Conservation (phyloP, 2,797 vertebrate genomes). For the Babyrousa celebensis region DNA sequence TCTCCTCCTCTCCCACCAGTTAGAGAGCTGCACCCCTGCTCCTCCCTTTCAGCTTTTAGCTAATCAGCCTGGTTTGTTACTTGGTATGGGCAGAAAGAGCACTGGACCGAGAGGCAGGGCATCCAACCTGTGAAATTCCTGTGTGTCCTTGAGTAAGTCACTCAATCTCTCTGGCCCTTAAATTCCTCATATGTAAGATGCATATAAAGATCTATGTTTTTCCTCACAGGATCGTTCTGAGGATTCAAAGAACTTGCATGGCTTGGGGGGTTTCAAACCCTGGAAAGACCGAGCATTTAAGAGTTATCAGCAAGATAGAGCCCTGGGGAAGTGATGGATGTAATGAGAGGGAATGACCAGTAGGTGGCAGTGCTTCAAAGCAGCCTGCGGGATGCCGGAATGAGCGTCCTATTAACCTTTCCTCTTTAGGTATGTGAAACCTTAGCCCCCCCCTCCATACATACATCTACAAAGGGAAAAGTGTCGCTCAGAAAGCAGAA, state of each 20-base stretch:
- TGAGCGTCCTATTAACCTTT: not conserved
- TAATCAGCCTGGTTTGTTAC: not conserved
- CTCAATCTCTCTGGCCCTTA: slow-evolving; percentile 42
- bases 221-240: not conserved
- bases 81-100: not conserved
- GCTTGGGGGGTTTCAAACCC: not conserved
- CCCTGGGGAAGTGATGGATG: not conserved
- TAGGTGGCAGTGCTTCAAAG: slow-evolving; percentile 87
- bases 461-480: not conserved
- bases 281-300: not conserved
- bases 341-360: slow-evolving; percentile 75
- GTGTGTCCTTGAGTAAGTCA: slow-evolving; percentile 20
- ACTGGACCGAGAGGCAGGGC: not conserved
- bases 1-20: not conserved
- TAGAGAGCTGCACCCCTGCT: not conserved
- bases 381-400: slow-evolving; percentile 45
- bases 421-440: rapidly evolving
- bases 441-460: not conserved
- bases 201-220: not conserved
- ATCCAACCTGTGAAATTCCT: not conserved
- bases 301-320: not conserved
- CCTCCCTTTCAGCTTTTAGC: not conserved
- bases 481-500: not conserved
- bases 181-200: not conserved
- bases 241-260: not conserved